phyloP scores from a whole-genome alignment of 2,888 invertebrate genomes.

The Tanytarsus gracilentus region DNA sequence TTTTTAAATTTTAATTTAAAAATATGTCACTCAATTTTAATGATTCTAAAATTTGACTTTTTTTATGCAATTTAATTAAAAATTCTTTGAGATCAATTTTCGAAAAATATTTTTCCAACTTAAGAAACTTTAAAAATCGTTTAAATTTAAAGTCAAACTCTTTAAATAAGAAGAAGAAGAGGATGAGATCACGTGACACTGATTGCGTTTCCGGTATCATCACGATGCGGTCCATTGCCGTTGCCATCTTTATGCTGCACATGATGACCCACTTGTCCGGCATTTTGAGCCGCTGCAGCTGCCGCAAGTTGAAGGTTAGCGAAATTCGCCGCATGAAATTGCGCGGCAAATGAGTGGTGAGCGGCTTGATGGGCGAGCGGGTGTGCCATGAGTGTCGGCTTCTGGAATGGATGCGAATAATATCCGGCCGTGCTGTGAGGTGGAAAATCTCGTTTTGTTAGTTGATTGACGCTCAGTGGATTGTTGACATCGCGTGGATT shows the following conservation, averaged over 20 bases:
- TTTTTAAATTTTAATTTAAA: not conserved
- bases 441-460: conserved; percentile 54
- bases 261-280: too few species aligned
- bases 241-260: conserved; percentile 25
- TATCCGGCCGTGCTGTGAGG: not conserved
- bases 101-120: not conserved
- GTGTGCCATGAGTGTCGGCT: conserved; percentile 32
- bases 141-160: not conserved
- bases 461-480: conserved; percentile 81
- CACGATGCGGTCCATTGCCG: conserved; percentile 20
- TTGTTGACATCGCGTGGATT: conserved; percentile 89
- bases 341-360: conserved; percentile 31
- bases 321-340: conserved; percentile 17
- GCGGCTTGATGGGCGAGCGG: conserved; percentile 31
- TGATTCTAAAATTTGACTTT: not conserved
- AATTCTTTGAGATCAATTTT: not conserved
- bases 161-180: not conserved
- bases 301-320: conserved; percentile 28
- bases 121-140: not conserved
- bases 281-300: conserved; percentile 30
- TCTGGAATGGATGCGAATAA: conserved; percentile 3
- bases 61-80: not conserved
- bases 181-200: conserved; percentile 40
- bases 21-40: too few species aligned
- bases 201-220: conserved; percentile 39